Evolutionary conservation across 2,113 vertebrate species (phyloP), one percentile per base, ranked within the genome.

Genomic region (Anas platyrhynchos): DNA sequence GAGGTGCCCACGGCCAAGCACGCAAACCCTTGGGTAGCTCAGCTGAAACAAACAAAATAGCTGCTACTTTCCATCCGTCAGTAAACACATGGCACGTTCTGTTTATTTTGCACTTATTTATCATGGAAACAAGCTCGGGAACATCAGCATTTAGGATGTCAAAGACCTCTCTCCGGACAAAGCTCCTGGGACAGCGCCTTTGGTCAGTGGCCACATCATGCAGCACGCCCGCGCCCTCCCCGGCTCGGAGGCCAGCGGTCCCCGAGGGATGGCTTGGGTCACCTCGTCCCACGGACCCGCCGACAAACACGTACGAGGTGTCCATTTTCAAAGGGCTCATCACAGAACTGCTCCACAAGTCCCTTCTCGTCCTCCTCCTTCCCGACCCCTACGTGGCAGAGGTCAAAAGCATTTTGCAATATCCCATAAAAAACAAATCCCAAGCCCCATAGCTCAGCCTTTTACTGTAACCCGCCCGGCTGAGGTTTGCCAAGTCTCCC

Each of bases 311-410:
- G 83, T 67, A 95, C 89, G 87, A 76, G 94, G 95, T 92, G 62
- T 95, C 95, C 62, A 56, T 93, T 97, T 97, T 97, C 96, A 96
- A 94, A 97, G 93, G 81, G 48, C 66, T 79, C 89, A 62, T 69
- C 89, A 62, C 48, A 62, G 56, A 92, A 87, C 84, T 89, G 86
- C 44, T 89, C 84, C 67, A 29, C 62, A 68, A 76, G 81, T 21
- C 31, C 56, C 89, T 83, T 85, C 83, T 81, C 73, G 25, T 84
- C 38, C 62, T 79, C 72, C 88, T 80, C 81, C 62, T 54, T 59
- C 85, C 55, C 2, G 0, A n/a, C 5, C 8, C 68, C 52, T 44
- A 59, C 50, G 50, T 62, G 16, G 21, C 4, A 3, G 62, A 68
- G 52, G 95, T 88, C 83, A 95, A 94, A 96, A 91, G 86, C 58